These are phyloP conservation scores for Rhinichthys klamathensis DNA, from an alignment of 2,113 vertebrate genomes.

Conservation along the genomic window DNA sequence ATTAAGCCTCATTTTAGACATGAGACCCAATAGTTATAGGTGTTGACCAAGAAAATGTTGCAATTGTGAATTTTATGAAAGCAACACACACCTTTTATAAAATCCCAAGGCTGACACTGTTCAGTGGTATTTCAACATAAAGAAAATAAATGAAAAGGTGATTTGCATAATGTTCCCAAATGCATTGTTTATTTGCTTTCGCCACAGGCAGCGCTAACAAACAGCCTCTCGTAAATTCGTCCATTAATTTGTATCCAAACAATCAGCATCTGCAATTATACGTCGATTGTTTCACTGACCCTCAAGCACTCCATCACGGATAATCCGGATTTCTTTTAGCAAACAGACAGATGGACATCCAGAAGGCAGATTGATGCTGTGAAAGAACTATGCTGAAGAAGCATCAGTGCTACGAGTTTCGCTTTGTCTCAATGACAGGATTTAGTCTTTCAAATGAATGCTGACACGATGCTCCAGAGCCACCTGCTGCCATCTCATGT, in stretches of 20 bases:
- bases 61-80: not conserved
- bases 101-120: not conserved
- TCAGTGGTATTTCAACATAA: not conserved
- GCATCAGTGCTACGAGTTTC: not conserved
- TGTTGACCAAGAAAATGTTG: not conserved
- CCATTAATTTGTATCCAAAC: constrained; percentile 13
- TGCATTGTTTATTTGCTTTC: constrained; percentile 11
- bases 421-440: not conserved
- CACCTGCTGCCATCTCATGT: constrained; percentile 28
- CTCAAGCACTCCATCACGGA: constrained; percentile 18
- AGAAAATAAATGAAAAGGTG: not conserved
- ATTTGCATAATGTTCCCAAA: not conserved
- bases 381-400: not conserved
- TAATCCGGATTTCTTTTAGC: constrained; percentile 14
- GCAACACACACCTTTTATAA: not conserved
- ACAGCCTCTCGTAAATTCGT: not conserved
- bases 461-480: constrained; percentile 3
- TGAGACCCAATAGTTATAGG: not conserved
- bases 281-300: constrained; percentile 33
- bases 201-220: not conserved
- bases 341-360: constrained; percentile 23
- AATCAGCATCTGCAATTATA: constrained; percentile 18
- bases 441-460: constrained; percentile 13
- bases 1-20: too few species aligned
- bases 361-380: constrained; percentile 34